These are phyloP conservation scores for Heterodera schachtii DNA, from an alignment of 1,140 invertebrate genomes.

Conservation along the genomic window DNA sequence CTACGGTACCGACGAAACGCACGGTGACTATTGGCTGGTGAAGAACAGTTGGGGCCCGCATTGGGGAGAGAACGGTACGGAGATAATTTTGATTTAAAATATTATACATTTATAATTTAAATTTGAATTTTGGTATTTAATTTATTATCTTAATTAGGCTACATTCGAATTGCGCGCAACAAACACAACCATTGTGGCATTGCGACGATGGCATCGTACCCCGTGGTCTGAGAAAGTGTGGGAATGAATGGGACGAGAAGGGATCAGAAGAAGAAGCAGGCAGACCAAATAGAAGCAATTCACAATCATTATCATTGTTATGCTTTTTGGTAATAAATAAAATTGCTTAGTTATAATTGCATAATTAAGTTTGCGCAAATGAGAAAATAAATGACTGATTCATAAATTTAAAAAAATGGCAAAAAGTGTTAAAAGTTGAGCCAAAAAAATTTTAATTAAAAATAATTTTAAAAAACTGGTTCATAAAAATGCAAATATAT, in stretches of 20 bases:
- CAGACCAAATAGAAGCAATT: no score
- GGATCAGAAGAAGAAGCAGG: no score
- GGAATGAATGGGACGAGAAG: background rate
- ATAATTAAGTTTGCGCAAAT: no score
- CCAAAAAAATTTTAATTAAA: no score
- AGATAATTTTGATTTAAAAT: background rate
- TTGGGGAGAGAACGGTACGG: constrained; percentile 69
- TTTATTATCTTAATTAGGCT: constrained; percentile 56
- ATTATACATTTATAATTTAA: background rate
- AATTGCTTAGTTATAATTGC: no score
- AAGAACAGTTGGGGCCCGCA: constrained; percentile 74
- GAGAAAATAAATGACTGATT: no score
- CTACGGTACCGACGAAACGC: constrained; percentile 73
- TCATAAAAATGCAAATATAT: no score
- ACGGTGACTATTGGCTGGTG: constrained; percentile 81
- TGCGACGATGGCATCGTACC: constrained; percentile 68
- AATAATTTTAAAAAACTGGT: no score
- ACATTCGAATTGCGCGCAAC: constrained; percentile 70
- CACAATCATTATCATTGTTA: no score
- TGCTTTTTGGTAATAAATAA: no score
- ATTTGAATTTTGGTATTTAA: background rate
- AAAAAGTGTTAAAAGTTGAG: no score
- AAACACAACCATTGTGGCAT: constrained; percentile 70
- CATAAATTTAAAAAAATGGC: no score
- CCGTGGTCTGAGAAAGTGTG: constrained; percentile 61